These are phyloP conservation scores for Noctua fimbriata DNA, from an alignment of 2,888 invertebrate genomes.

Conservation along the genomic window DNA sequence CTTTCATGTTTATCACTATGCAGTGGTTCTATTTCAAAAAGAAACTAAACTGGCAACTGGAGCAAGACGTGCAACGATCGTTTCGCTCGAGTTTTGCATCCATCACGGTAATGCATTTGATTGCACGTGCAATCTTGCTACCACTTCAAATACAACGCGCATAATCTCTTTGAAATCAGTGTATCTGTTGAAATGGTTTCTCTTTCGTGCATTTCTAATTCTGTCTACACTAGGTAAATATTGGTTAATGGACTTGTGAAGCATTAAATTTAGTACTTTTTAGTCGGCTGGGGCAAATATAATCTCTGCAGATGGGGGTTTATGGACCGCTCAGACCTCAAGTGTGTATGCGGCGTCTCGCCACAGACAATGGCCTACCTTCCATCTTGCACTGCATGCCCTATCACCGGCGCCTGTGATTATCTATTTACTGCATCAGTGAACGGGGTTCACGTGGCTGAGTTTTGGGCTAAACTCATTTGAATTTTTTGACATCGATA, in stretches of 20 bases:
- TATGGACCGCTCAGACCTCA: too few relatives aligned
- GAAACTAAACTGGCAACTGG: not conserved
- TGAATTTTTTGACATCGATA: too few relatives aligned
- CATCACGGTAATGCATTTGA: constrained; percentile 14
- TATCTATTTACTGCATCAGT: too few relatives aligned
- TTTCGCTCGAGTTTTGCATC: constrained; percentile 4
- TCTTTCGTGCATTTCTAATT: not conserved
- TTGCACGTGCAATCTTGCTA: not conserved
- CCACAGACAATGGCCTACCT: too few relatives aligned
- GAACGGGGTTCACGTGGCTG: too few relatives aligned
- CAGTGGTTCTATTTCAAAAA: not conserved
- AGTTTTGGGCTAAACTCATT: too few relatives aligned
- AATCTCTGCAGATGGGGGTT: too few relatives aligned
- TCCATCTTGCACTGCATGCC: too few relatives aligned
- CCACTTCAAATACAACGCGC: constrained; percentile 7
- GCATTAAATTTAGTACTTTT: not conserved
- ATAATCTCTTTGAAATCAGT: constrained; percentile 12
- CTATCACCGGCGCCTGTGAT: too few relatives aligned
- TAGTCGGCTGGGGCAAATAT: not conserved
- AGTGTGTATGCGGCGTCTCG: too few relatives aligned
- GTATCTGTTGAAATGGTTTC: not conserved
- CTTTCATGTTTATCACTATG: not conserved
- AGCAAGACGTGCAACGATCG: not conserved
- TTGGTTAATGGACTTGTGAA: not conserved
- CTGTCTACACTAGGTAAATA: not conserved